Evolutionary conservation across 2,888 invertebrate genomes (phyloP).

Genomic region (Lithophane socia): DNA sequence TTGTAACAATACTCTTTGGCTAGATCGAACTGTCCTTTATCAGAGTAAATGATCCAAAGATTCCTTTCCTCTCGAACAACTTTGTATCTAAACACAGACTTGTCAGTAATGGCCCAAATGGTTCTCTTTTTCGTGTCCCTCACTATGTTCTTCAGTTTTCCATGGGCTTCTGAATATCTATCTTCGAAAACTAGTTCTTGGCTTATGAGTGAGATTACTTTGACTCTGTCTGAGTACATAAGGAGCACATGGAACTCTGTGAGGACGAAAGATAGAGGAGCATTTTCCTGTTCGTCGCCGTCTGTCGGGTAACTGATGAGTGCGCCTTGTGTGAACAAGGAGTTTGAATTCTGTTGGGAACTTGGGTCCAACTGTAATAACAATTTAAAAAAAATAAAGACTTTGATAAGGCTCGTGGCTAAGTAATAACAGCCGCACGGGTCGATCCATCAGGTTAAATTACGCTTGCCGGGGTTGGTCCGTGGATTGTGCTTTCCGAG

Average conservation of each 20-base stretch:
- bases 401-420: neutral
- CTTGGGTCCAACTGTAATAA: constrained; percentile 87
- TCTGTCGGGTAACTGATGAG: constrained; percentile 83
- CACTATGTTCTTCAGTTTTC: constrained; percentile 94
- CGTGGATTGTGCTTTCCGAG: no score
- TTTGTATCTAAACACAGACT: constrained; percentile 96
- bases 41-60: constrained; percentile 97
- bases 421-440: no score
- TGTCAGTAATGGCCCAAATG: constrained; percentile 97
- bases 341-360: constrained; percentile 87
- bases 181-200: constrained; percentile 97
- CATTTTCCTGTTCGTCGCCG: constrained; percentile 82
- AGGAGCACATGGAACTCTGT: constrained; percentile 97
- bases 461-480: no score
- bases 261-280: constrained; percentile 94
- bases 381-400: neutral
- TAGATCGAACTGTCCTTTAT: constrained; percentile 95
- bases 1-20: constrained; percentile 96
- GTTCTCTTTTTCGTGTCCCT: constrained; percentile 94
- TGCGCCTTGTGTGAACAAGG: constrained; percentile 85
- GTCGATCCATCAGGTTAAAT: no score
- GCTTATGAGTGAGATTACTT: constrained; percentile 96
- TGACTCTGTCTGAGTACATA: constrained; percentile 95
- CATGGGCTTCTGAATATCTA: constrained; percentile 94
- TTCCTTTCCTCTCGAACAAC: constrained; percentile 95